These are phyloP conservation scores for Bombylius major DNA, from an alignment of 2,888 invertebrate species.

Conservation along the genomic window DNA sequence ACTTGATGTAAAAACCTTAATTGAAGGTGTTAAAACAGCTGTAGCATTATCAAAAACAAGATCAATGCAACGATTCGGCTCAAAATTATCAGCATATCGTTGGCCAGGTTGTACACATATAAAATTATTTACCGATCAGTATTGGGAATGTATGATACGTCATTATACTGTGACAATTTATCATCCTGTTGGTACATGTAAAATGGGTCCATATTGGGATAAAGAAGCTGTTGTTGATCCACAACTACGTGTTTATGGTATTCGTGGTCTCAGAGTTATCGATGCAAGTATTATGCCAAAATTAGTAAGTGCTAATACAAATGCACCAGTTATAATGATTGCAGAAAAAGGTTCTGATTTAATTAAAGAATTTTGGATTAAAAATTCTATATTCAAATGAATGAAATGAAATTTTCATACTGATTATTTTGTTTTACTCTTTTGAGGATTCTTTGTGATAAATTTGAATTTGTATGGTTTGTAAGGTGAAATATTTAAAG, in stretches of 20 bases:
- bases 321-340: conserved; percentile 79
- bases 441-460: neutral
- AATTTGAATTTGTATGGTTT: too few species aligned
- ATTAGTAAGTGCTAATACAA: conserved; percentile 73
- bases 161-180: conserved; percentile 74
- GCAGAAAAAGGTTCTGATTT: conserved; percentile 81
- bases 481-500: too few species aligned
- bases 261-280: conserved; percentile 64
- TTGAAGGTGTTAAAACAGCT: conserved; percentile 77
- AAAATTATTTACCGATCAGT: conserved; percentile 56
- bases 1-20: conserved; percentile 61
- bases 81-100: conserved; percentile 51
- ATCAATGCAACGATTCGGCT: conserved; percentile 62
- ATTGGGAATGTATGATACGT: conserved; percentile 80
- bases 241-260: conserved; percentile 64
- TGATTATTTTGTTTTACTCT: neutral
- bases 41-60: conserved; percentile 67
- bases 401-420: neutral
- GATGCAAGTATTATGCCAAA: conserved; percentile 82
- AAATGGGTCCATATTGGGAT: conserved; percentile 84
- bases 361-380: conserved; percentile 73
- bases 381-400: conserved; percentile 35
- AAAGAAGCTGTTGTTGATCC: conserved; percentile 71
- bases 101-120: conserved; percentile 68
- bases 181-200: conserved; percentile 76